These are phyloP conservation scores for Eunapius fragilis DNA, from an alignment of 37 sponge, comb jelly and placozoan genomes.

Conservation along the genomic window DNA sequence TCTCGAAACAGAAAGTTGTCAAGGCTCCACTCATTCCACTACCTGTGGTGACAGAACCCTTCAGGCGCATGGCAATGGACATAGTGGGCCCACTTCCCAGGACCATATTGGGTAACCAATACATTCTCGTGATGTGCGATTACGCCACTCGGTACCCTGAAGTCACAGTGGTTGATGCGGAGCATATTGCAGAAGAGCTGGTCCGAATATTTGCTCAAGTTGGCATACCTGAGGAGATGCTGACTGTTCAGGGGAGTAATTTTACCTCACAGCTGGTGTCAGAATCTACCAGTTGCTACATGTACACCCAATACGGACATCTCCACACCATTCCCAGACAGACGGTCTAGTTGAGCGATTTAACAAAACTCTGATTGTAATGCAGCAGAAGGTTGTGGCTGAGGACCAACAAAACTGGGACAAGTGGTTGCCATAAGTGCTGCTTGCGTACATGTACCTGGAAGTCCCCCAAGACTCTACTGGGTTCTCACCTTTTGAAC, in stretches of 20 bases:
- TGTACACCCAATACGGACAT: slow-evolving; percentile 24
- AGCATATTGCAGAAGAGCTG: slow-evolving; percentile 33
- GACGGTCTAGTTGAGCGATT: slow-evolving; percentile 53
- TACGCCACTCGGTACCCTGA: slow-evolving; percentile 50
- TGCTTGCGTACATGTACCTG: slow-evolving; percentile 32
- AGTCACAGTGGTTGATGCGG: slow-evolving; percentile 31
- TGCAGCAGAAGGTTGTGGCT: slow-evolving; percentile 6
- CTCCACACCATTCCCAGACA: slow-evolving; percentile 47
- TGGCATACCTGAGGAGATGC: slow-evolving; percentile 38
- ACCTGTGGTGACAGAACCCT: slow-evolving; percentile 16
- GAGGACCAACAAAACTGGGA: slow-evolving; percentile 17
- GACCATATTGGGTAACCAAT: slow-evolving; percentile 5
- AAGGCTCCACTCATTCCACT: slow-evolving; percentile 26
- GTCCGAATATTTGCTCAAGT: slow-evolving; percentile 10
- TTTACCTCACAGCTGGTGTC: slow-evolving; percentile 27
- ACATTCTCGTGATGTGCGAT: slow-evolving; percentile 12
- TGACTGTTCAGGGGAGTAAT: slow-evolving; percentile 31
- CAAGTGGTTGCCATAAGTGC: slow-evolving; percentile 26
- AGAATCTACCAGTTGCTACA: slow-evolving; percentile 26
- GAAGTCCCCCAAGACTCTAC: slow-evolving; percentile 48
- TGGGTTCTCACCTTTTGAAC: slow-evolving; percentile 48
- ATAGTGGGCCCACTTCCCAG: slow-evolving; percentile 33
- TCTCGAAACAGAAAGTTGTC: too few species aligned
- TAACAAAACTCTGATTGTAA: slow-evolving; percentile 26
- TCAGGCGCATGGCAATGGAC: slow-evolving; percentile 20